These are phyloP conservation scores for Aurelia sp. DNA, from an alignment of 30 jellyfish, hydroid and myxozoan species.

Conservation along the genomic window DNA sequence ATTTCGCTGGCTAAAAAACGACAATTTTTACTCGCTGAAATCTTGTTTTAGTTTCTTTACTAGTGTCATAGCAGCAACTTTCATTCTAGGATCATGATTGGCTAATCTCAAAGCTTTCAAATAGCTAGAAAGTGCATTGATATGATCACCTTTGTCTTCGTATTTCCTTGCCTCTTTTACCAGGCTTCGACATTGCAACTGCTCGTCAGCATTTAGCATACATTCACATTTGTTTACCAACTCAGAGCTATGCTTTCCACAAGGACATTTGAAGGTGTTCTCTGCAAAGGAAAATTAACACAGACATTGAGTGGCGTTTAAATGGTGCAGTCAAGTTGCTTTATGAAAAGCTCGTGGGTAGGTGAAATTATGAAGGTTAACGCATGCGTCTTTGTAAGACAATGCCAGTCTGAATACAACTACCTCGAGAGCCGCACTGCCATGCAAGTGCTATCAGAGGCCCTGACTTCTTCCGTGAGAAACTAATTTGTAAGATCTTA, in stretches of 20 bases:
- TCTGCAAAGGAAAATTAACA: conserved; percentile 7
- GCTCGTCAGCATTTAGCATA: conserved; percentile 13
- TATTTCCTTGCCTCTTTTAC: conserved; percentile 6
- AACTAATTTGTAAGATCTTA: too few species aligned
- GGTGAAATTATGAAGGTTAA: too few species aligned
- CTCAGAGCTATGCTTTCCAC: conserved; percentile 13
- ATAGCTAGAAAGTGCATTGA: neutral
- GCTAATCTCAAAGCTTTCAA: conserved; percentile 45
- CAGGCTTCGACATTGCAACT: neutral
- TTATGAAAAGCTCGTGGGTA: too few species aligned
- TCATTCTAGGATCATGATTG: conserved; percentile 40
- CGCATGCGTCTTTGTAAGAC: too few species aligned
- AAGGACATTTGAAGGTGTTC: neutral
- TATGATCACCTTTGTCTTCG: neutral
- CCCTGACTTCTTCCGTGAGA: too few species aligned
- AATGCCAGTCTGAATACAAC: too few species aligned
- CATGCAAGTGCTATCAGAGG: too few species aligned
- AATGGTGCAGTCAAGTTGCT: too few species aligned
- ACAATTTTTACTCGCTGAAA: neutral
- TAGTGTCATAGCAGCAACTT: neutral
- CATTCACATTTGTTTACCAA: conserved; percentile 2
- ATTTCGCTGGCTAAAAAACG: too few species aligned
- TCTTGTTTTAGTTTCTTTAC: neutral
- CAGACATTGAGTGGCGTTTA: neutral
- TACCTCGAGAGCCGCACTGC: too few species aligned